A percentile compares a stretch with the other conserved stretches of the same genome.
These are phyloP conservation scores for Polyergus mexicanus DNA, from an alignment of 1,140 invertebrate genomes.

Conservation along the genomic window DNA sequence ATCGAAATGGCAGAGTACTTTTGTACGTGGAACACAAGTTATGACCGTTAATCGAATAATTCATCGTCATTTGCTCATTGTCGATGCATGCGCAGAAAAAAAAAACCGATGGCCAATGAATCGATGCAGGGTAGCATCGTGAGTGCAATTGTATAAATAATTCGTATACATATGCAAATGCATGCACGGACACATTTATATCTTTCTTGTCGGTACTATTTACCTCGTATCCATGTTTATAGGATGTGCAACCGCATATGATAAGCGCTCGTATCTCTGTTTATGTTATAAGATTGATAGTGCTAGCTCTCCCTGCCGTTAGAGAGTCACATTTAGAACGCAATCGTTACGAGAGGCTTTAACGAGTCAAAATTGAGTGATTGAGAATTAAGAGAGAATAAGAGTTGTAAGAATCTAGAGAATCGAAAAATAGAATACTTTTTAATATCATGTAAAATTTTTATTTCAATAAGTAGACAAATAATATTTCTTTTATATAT, in stretches of 20 bases:
- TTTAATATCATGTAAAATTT: too few relatives aligned
- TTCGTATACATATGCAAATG: conserved; percentile 14
- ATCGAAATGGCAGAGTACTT: conserved; percentile 13
- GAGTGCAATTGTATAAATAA: conserved; percentile 55
- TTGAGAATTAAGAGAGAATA: conserved; percentile 2
- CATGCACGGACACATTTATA: conserved; percentile 7
- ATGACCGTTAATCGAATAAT: background rate
- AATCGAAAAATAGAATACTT: too few relatives aligned
- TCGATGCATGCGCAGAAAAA: conserved; percentile 41
- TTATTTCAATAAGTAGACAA: too few relatives aligned
- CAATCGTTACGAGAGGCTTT: conserved; percentile 13
- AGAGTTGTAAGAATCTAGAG: background rate
- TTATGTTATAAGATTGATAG: conserved; percentile 78
- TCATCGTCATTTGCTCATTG: conserved; percentile 19
- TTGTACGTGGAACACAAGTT: background rate
- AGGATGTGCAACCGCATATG: conserved; percentile 76
- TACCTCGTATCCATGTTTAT: conserved; percentile 73
- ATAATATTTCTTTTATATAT: too few relatives aligned
- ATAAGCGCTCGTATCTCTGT: conserved; percentile 77
- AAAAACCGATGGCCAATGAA: conserved; percentile 28
- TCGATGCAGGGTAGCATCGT: conserved; percentile 30
- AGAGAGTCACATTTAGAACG: conserved; percentile 26
- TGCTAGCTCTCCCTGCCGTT: conserved; percentile 15
- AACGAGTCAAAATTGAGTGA: conserved; percentile 6
- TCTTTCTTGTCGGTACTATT: conserved; percentile 36